Evolutionary conservation across 2,113 vertebrate species (phyloP), one percentile per base, ranked within the genome.

Genomic region (Pardalotus punctatus): DNA sequence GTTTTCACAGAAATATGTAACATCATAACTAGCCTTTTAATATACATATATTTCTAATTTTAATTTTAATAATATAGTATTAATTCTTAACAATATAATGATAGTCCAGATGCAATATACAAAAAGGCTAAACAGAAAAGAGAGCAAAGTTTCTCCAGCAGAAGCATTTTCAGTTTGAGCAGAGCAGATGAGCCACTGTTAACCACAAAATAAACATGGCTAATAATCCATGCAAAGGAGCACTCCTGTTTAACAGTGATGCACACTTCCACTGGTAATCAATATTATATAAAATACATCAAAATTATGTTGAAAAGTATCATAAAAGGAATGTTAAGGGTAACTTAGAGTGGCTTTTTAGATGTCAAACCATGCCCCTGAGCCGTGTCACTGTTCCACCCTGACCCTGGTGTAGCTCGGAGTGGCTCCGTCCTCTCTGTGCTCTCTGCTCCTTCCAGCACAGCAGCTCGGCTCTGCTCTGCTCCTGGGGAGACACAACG

Each of bases 381-480:
- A 88, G 74, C 81, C 64, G 35, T 12, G 29, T 25, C 38, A 54
- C 6, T 67, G 80, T 47, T 16, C 24, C 2, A 9, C 21, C 51
- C 62, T 35, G 24, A 31, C 25, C 45, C 54, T 2, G 81, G 14
- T 6, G 33, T 3, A 19, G 58, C 36, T 48, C n/a, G 2, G 35
- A n/a, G 36, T 15, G 67, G 10, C 66, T 64, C 66, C 0, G 1
- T 42, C 57, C 74, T 56, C 18, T 16, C 29, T 0, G 0, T 0
- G 12, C 19, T 40, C 77, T 35, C 33, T 5, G 40, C 6, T 45
- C 31, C 43, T 11, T 33, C 54, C 69, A 14, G 6, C 47, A 23
- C 36, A 14, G 38, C 67, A 80, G 56, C 50, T 31, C 10, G 6
- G 71, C 15, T 31, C 36, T 2, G 1, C 29, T 53, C 67, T 15